Evolutionary conservation across 2,797 vertebrate genomes (phyloP).

Genomic region (Serranus cabrilla): DNA sequence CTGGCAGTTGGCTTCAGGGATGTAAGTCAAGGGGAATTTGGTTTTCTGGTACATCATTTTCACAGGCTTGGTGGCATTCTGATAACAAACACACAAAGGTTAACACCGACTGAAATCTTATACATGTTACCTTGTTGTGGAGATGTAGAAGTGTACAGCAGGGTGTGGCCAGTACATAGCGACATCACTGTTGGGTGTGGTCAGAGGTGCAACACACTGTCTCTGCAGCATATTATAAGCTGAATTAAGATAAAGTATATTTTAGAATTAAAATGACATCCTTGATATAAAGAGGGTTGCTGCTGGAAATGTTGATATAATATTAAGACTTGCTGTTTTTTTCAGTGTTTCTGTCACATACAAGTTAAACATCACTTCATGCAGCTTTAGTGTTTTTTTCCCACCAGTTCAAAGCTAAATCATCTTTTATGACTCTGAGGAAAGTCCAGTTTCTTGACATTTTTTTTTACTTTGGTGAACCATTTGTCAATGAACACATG

Average conservation of each 20-base stretch:
- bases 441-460: neutral
- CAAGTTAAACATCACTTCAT: no score
- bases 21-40: constrained; percentile 82
- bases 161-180: neutral
- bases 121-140: neutral
- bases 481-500: neutral
- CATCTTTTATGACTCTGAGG: neutral
- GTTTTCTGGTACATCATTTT: constrained; percentile 90
- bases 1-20: constrained; percentile 82
- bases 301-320: neutral
- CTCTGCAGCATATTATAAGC: no score
- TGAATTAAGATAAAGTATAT: neutral
- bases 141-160: neutral
- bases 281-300: neutral
- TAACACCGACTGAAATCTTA: neutral
- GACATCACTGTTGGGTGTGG: neutral
- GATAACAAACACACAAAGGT: constrained; percentile 18
- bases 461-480: neutral
- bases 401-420: neutral
- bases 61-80: constrained; percentile 86
- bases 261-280: neutral
- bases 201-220: neutral
- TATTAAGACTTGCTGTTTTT: neutral
- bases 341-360: no score
- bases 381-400: no score